Evolutionary conservation across 2,113 vertebrate species (phyloP).

Genomic region (Mustela lutreola): DNA sequence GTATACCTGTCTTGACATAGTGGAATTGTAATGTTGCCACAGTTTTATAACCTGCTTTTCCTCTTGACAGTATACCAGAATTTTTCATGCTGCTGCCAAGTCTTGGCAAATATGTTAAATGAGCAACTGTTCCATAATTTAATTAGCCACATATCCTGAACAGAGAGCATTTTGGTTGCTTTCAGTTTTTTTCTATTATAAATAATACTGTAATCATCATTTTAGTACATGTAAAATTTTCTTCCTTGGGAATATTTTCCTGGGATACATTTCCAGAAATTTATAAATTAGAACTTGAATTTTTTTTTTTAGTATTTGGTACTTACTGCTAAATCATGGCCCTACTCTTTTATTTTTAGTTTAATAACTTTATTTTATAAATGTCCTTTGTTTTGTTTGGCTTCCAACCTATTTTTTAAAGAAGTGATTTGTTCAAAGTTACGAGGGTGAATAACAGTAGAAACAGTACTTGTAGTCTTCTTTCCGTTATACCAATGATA

Average conservation of each 20-base stretch:
- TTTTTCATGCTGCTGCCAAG: slow-evolving; percentile 7
- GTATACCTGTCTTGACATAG: neutral
- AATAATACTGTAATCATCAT: neutral
- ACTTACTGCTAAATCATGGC: slow-evolving; percentile 19
- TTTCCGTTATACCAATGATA: neutral
- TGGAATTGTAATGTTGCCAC: neutral
- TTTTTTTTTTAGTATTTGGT: slow-evolving; percentile 48
- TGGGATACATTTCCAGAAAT: slow-evolving; percentile 26
- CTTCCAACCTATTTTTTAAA: neutral
- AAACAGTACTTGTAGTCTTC: neutral
- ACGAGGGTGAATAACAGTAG: neutral
- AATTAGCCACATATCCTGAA: neutral
- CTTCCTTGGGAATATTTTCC: neutral
- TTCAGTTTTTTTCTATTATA: neutral
- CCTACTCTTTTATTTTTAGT: slow-evolving; percentile 4
- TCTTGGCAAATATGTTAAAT: slow-evolving; percentile 39
- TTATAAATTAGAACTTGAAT: slow-evolving; percentile 26
- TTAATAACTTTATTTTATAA: slow-evolving; percentile 47
- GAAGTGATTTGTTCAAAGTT: slow-evolving; percentile 1
- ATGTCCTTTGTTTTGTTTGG: neutral
- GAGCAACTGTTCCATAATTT: slow-evolving; percentile 50
- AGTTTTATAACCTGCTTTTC: slow-evolving; percentile 55
- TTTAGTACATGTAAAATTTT: slow-evolving; percentile 12
- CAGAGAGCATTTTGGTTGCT: neutral
- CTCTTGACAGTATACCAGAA: neutral